phyloP scores from a whole-genome alignment of 2,888 invertebrate genomes.

The Patella depressa region DNA sequence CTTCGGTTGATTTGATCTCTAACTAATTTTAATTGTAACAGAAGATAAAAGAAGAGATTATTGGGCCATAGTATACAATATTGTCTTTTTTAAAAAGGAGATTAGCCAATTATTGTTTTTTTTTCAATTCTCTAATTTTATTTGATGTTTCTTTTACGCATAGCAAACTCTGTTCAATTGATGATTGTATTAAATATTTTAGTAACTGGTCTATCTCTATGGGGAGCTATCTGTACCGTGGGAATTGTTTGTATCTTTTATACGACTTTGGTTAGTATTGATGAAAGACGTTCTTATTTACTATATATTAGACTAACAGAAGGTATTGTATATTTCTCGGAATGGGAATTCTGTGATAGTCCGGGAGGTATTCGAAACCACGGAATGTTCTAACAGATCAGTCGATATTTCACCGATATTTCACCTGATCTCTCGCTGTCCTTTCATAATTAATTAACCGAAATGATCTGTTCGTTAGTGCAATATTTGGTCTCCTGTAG shows the following conservation, averaged over 20 bases:
- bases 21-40: no score
- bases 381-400: no score
- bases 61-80: no score
- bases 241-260: conserved; percentile 92
- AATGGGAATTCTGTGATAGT: background rate
- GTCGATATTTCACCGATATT: no score
- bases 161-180: background rate
- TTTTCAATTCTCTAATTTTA: background rate
- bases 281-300: no score
- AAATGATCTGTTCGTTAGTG: no score
- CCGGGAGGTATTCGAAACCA: no score
- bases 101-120: background rate
- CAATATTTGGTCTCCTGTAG: no score
- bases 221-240: conserved; percentile 83
- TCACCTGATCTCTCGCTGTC: no score
- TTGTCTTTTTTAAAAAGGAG: background rate
- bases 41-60: no score
- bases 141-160: background rate
- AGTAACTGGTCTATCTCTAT: conserved; percentile 87
- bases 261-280: conserved; percentile 82
- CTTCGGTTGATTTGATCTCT: no score
- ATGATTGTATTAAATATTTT: conserved; percentile 67
- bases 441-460: no score
- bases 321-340: background rate
- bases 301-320: background rate